phyloP scores from a whole-genome alignment of 2,888 invertebrate species.

The Trypoxylon attenuatum region DNA sequence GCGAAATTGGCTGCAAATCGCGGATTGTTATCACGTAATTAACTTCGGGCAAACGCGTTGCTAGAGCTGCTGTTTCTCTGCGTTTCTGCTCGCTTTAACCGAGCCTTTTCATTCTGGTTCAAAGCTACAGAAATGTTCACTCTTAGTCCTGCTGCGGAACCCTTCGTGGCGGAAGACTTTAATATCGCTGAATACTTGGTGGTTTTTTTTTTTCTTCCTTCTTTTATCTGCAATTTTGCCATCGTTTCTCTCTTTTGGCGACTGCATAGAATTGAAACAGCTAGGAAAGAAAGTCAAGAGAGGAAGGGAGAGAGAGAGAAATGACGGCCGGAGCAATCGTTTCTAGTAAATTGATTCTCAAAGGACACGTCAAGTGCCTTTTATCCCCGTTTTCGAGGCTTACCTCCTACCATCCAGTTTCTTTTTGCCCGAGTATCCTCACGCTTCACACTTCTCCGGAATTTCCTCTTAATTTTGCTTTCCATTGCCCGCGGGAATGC shows the following conservation, averaged over 20 bases:
- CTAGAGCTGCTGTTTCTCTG: no score
- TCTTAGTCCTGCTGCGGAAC: not conserved
- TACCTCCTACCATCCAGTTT: not conserved
- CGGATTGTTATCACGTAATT: no score
- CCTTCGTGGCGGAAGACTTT: not conserved
- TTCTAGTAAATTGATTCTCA: constrained; percentile 15
- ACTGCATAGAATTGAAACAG: not conserved
- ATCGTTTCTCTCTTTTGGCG: not conserved
- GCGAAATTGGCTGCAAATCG: no score
- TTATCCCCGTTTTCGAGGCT: not conserved
- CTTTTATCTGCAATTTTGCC: not conserved
- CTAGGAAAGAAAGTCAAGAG: not conserved
- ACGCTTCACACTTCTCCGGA: not conserved
- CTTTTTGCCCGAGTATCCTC: not conserved
- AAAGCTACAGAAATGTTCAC: no score
- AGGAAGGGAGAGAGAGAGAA: not conserved
- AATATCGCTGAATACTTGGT: constrained; percentile 1
- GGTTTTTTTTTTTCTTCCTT: not conserved
- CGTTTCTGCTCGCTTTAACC: no score
- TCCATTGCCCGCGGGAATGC: not conserved
- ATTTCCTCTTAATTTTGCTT: not conserved
- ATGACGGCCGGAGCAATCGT: constrained; percentile 10
- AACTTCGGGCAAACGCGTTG: no score
- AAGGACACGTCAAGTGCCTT: constrained; percentile 2
- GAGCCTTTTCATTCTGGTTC: no score